Evolutionary conservation across 1,140 invertebrate genomes (phyloP), one percentile per base, ranked within the genome.

Genomic region (Protaetia brevitarsis): DNA sequence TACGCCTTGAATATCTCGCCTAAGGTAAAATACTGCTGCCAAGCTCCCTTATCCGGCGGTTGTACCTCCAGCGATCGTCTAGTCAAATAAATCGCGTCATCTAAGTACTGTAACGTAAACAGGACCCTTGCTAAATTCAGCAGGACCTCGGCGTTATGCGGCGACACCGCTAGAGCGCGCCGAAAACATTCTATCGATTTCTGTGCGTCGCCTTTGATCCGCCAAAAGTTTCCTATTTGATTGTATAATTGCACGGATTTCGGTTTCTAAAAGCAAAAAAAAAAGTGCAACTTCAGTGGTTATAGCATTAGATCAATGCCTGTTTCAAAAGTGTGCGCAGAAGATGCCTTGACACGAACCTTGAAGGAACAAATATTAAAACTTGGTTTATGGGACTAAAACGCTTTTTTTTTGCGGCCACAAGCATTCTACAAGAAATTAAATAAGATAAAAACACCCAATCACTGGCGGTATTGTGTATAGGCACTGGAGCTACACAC

Each of bases 1-100:
- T 93, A 93, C 3, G 91, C 90, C 77, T 91, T 91, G 71, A 91
- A 90, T 78, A 91, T 91, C 81, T 92, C 89, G 26, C 89, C 92
- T 11, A 94, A 82, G 7, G 91, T 94, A 74, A 94, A 93, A 79
- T 94, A 93, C 76, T 95, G 92, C 73, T 92, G 88, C 93, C 93
- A 95, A 0, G 92, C 89, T 76, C 89, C 92, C 69, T 90, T 87
- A 76, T 93, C 91, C 0, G 89, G 87, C 23, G 91, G 86, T 74
- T 93, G 91, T 78, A 62, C 87, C 76, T 78, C 77, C 0, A 78
- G 51, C 0, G 77, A 91, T 60, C 89, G 83, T 63, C 90, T 83
- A 30, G 91, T 92, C 63, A 95, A 82, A 75, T 91, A 93, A 61
- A 93, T 92, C 21, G 93, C 92, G 80, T 95, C 93, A 76, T 95